Conservation (phyloP, 2,888 invertebrate species). For the Linnaemya tessellans region DNA sequence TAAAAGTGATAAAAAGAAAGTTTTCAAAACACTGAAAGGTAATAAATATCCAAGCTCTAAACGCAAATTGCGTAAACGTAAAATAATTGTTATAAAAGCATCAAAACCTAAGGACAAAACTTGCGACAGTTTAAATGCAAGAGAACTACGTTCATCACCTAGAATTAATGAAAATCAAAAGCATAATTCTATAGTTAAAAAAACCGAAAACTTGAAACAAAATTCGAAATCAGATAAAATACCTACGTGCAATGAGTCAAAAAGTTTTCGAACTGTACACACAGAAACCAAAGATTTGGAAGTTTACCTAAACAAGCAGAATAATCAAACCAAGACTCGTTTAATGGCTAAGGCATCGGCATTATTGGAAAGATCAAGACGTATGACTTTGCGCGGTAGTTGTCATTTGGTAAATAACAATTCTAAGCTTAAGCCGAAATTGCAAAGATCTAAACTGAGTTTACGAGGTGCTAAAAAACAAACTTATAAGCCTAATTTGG, state of each 20-base stretch:
- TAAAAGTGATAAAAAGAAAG: constrained; percentile 27
- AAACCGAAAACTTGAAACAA: constrained; percentile 26
- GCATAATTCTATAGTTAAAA: not conserved
- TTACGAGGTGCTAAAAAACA: constrained; percentile 14
- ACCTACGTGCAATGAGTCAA: not conserved
- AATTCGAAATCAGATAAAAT: not conserved
- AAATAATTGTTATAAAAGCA: constrained; percentile 76
- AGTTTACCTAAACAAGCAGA: constrained; percentile 38
- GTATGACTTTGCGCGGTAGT: constrained; percentile 49
- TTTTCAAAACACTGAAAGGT: constrained; percentile 33
- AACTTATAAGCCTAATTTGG: constrained; percentile 22
- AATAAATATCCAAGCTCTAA: constrained; percentile 60
- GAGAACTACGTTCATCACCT: constrained; percentile 46
- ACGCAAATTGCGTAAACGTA: constrained; percentile 78
- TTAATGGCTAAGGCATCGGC: constrained; percentile 63
- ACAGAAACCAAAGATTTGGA: constrained; percentile 69
- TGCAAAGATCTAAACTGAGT: constrained; percentile 40
- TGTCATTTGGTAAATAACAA: constrained; percentile 17
- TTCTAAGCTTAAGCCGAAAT: constrained; percentile 15
- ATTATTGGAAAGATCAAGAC: constrained; percentile 59
- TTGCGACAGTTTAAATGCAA: constrained; percentile 32
- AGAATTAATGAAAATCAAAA: constrained; percentile 33
- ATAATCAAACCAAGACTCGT: constrained; percentile 30
- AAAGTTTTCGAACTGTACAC: constrained; percentile 59
- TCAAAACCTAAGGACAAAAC: constrained; percentile 58